phyloP scores from a whole-genome alignment of 2,113 vertebrate genomes.

The Neodontobutis hainanensis region DNA sequence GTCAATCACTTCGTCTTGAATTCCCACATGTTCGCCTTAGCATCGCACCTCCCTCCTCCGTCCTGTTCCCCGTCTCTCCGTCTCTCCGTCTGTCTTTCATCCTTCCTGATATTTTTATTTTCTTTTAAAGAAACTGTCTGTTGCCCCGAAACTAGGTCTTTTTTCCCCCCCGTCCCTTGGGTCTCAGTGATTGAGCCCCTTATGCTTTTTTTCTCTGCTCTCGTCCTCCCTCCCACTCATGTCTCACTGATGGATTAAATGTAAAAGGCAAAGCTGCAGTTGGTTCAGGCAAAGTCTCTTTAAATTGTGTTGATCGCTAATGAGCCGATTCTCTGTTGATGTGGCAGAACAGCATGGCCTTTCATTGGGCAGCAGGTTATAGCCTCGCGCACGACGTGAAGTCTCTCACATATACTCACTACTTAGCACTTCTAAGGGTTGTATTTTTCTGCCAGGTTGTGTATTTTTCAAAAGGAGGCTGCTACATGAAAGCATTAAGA shows the following conservation, averaged over 20 bases:
- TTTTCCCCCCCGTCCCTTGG: slow-evolving; percentile 40
- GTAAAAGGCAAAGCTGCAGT: slow-evolving; percentile 45
- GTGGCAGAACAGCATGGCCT: slow-evolving; percentile 48
- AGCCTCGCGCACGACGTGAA: too few species aligned
- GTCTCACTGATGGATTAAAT: slow-evolving; percentile 58
- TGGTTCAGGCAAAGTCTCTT: not conserved
- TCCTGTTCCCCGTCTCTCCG: slow-evolving; percentile 27
- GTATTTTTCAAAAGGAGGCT: too few species aligned
- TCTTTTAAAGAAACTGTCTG: slow-evolving; percentile 62
- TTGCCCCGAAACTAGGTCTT: slow-evolving; percentile 57
- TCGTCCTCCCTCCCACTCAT: slow-evolving; percentile 48
- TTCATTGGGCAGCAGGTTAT: slow-evolving; percentile 41
- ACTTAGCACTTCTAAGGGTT: slow-evolving; percentile 20
- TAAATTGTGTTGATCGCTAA: slow-evolving; percentile 64
- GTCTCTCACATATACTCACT: not conserved
- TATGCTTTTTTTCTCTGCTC: slow-evolving; percentile 26
- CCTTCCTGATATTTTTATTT: slow-evolving; percentile 62
- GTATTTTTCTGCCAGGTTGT: not conserved
- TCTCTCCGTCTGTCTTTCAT: slow-evolving; percentile 56
- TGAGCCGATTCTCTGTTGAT: slow-evolving; percentile 37
- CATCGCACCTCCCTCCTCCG: slow-evolving; percentile 30
- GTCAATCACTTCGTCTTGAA: slow-evolving; percentile 56
- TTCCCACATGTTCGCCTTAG: slow-evolving; percentile 45
- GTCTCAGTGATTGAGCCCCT: not conserved
- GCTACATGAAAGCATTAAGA: too few species aligned